Evolutionary conservation across 2,113 vertebrate genomes (phyloP).

Genomic region (Myrmecobius fasciatus): DNA sequence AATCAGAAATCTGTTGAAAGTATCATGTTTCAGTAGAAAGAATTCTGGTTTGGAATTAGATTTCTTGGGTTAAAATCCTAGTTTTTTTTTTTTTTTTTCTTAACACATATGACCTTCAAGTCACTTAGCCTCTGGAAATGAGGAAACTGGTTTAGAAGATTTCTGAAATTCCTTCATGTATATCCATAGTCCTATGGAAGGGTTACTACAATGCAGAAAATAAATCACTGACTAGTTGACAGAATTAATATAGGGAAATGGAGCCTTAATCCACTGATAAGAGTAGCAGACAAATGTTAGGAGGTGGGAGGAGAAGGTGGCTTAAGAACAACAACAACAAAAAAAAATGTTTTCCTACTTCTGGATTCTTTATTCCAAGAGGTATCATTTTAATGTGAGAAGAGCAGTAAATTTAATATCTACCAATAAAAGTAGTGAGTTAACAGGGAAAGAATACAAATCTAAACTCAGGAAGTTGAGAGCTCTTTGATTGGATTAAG

Average conservation of each 20-base stretch:
- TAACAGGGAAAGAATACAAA: accelerated
- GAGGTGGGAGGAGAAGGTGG: not conserved
- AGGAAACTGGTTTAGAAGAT: not conserved
- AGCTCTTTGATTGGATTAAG: not conserved
- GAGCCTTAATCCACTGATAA: not conserved
- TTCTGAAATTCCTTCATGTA: not conserved
- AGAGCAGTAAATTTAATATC: accelerated
- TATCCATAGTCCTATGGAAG: not conserved
- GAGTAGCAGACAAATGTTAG: not conserved
- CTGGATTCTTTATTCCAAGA: accelerated
- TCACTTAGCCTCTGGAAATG: not conserved
- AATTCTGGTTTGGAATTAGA: not conserved
- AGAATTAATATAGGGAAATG: not conserved
- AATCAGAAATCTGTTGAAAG: not conserved
- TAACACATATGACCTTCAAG: not conserved
- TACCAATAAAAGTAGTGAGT: not conserved
- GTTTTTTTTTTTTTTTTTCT: not conserved
- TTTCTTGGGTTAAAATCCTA: not conserved
- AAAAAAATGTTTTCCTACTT: not conserved
- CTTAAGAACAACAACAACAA: not conserved
- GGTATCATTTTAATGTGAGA: not conserved
- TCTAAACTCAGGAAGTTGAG: accelerated
- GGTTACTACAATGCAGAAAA: not conserved
- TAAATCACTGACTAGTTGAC: not conserved
- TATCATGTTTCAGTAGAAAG: not conserved